Evolutionary conservation across 1,140 invertebrate species (phyloP), one percentile per base, ranked within the genome.

Genomic region (Cydia splendana): DNA sequence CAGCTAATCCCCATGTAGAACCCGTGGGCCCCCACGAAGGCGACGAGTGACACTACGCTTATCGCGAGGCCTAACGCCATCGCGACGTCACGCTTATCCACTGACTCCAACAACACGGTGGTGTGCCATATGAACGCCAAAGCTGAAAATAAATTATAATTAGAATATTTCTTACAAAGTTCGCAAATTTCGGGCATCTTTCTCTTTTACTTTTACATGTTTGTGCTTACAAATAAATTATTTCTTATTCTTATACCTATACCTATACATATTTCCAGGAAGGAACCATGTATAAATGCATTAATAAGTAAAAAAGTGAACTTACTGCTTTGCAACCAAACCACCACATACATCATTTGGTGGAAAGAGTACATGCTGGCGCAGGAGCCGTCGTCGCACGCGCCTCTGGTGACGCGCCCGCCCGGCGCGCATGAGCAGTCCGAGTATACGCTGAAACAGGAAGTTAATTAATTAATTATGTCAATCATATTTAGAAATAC

Each of bases 101-200:
- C 73, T 15, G 73, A n/a, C 12, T 53, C 42, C 18, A 74, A 10
- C 45, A 53, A 15, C 18, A 53, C 15, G 3, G 73, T 30, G 73
- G 20, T 28, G 20, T 74, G 73, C 73, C 42, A 53, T 20, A 74
- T 20, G 42, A 74, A 74, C 42, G 42, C 48, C 42, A 53, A 6
- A 3, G 48, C 73, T 74, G 73, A 1, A 74, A 30, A 10, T 1
- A 7, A 30, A 4, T 30, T 30, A 30, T 30, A 2, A 30, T 30
- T 30, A 30, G 30, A 24, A 24, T 24, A 2, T 24, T 24, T 24
- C 24, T 24, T n/a, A n/a, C n/a, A n/a, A n/a, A n/a, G n/a, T n/a
- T n/a, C n/a, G n/a, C n/a, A n/a, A n/a, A n/a, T n/a, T n/a, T n/a
- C n/a, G n/a, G n/a, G n/a, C n/a, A n/a, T n/a, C n/a, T n/a, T n/a